These are phyloP conservation scores for Triplophysa rosa DNA, from an alignment of 2,113 vertebrate genomes.

Conservation along the genomic window DNA sequence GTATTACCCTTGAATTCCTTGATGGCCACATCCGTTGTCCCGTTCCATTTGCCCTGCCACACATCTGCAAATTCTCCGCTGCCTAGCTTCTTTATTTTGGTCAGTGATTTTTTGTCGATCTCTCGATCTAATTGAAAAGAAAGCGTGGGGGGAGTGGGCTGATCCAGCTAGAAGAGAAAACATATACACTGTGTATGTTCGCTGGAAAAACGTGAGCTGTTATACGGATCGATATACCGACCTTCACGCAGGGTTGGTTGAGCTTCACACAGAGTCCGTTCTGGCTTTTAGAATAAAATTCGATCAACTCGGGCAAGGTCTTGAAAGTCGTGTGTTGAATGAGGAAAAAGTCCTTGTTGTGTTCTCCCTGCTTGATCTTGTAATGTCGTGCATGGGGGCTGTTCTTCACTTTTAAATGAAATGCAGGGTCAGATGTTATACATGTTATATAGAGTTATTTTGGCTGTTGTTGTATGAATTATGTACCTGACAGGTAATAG, in stretches of 20 bases:
- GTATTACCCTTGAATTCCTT: slow-evolving; percentile 63
- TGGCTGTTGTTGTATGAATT: neutral
- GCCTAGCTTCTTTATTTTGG: slow-evolving; percentile 54
- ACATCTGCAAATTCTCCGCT: slow-evolving; percentile 64
- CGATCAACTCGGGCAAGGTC: slow-evolving; percentile 52
- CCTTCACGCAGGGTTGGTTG: slow-evolving; percentile 56
- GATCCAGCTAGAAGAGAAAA: slow-evolving; percentile 51
- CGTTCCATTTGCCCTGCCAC: slow-evolving; percentile 64
- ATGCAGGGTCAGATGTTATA: neutral
- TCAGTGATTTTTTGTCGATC: slow-evolving; percentile 54
- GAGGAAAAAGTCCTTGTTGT: slow-evolving; percentile 48
- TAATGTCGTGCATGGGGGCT: slow-evolving; percentile 55
- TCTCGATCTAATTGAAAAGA: slow-evolving; percentile 56
- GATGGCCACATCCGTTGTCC: slow-evolving; percentile 61
- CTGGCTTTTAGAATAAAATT: slow-evolving; percentile 47
- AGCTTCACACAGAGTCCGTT: slow-evolving; percentile 56
- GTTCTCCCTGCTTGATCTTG: slow-evolving; percentile 48
- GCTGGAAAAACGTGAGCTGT: neutral
- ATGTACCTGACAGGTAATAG: slow-evolving; percentile 61
- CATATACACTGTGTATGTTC: neutral
- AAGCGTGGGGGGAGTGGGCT: slow-evolving; percentile 46
- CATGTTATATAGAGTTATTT: neutral
- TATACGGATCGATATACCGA: slow-evolving; percentile 19
- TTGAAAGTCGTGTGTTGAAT: slow-evolving; percentile 48
- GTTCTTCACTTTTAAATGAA: slow-evolving; percentile 57